Evolutionary conservation across 2,113 vertebrate species (phyloP), one percentile per base, ranked within the genome.

Genomic region (Bagarius yarrelli): DNA sequence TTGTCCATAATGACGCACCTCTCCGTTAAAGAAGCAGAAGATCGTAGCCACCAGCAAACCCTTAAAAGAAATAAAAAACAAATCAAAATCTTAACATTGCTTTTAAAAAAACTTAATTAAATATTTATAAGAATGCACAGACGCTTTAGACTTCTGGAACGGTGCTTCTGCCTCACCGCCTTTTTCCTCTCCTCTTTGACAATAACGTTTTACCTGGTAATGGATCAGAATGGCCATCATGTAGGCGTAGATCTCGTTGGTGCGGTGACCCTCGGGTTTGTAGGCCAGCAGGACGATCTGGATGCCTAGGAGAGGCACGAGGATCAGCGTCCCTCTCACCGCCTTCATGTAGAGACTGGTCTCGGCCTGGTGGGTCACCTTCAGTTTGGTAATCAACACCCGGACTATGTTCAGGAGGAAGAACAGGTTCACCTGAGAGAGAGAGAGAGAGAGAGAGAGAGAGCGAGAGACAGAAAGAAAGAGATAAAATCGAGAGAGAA

Each of bases 331-430:
- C 8, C 95, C 98, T 83, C 98, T 92, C 79, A 99, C 98, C 0
- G 97, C 96, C 80, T 97, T 95, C 97, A 99, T 99, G 90, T 99
- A 99, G 12, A 99, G 95, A 84, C 95, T 97, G 86, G 95, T 96
- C 87, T 99, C 97, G 0, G 96, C 96, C 87, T 96, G 96, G 90
- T 99, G 98, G 0, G 97, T 99, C 70, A 98, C 97, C 61, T 96
- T 95, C 83, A 99, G 91, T 88, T 99, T 99, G 30, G 96, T 99
- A 87, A 99, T 97, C 78, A 99, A 94, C 44, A 99, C 96, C 1
- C 97, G 96, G 0, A 99, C 95, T 0, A 99, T 99, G 79, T 99
- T 99, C 27, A 99, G 89, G 36, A 99, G 91, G 90, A 99, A 99
- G 87, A 98, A 99, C 0, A 99, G 94, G 87, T 99, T 99, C 56